Base-by-base conservation (phyloP, 1,140 invertebrate genomes). In the Oncopodura yosiiana region DNA sequence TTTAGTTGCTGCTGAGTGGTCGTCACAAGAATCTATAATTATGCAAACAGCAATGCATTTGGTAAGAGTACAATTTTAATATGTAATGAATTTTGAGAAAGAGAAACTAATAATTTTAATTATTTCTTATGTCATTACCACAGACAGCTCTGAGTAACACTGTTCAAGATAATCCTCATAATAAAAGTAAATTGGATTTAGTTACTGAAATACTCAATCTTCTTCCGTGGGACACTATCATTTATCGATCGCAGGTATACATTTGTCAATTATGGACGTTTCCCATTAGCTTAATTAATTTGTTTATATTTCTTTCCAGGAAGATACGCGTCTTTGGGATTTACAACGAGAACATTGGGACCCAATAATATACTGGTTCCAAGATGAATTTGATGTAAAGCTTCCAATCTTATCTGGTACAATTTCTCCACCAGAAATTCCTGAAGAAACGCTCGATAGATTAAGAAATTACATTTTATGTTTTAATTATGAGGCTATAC, bases 1-100 rank as follows among this genome's bases (percentile, higher is more conserved):
- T 50, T 89, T 87, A 14, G 78, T 97, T 34, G 88, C 90, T 3
- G 78, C 83, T 42, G 93, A 97, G 77, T 97, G 93, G 87, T 81
- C 88, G 65, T 72, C 80, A n/a, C 91, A 96, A 69, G 78, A 81
- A 56, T 77, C 85, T 32, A 74, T 74, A 52, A 86, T 97, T 52
- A 71, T 83, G 51, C 80, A 80, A 65, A 80, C 82, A 53, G 78
- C 75, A 49, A 94, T 95, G 91, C 89, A 94, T 70, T 73, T 96
- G 72, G 87, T 90, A 78, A 74, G 66, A 60, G n/a, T n/a, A 36
- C 16, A 50, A 53, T 29, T 43, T n/a, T n/a, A n/a, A n/a, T 41
- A 27, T 39, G 27, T n/a, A n/a, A n/a, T n/a, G n/a, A n/a, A n/a
- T n/a, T n/a, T n/a, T n/a, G n/a, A n/a, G n/a, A n/a, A n/a, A n/a